Evolutionary conservation across 2,888 invertebrate species (phyloP), one percentile per base, ranked within the genome.

Genomic region (Rhingia campestris): DNA sequence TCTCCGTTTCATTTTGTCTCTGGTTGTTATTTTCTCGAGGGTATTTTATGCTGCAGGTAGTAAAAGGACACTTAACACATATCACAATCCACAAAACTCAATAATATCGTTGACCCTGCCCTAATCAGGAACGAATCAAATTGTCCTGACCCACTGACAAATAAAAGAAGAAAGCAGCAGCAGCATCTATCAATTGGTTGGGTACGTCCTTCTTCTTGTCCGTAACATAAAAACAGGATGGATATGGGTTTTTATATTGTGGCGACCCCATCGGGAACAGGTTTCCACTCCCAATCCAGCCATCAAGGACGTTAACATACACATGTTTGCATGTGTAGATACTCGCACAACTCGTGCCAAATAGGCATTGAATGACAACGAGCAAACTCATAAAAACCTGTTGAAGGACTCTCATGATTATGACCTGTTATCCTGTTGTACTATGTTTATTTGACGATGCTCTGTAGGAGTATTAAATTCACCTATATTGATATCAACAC

Each of bases 351-450:
- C n/a, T n/a, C 2, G 22, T 22, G 2, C 22, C 73, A 56, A 64
- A 73, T 64, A 54, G 39, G 9, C 64, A 35, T n/a, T 35, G 22
- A 37, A 14, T 30, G 4, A 30, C 14, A 49, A 49, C 47, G 67
- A 53, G 69, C 63, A 61, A 22, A 70, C 66, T 66, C 53, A 76
- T 70, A 77, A 81, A 72, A 77, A 82, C 81, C 81, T 82, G 81
- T 82, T 82, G 81, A 82, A 82, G 81, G 61, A 41, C 81, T 67
- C n/a, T 39, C 53, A 77, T 22, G 22, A 22, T 77, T 67, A 72
- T 72, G 56, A 53, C 59, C 49, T 72, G 77, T 72, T 76, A 67
- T 77, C 76, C 61, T 66, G 61, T 66, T 76, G 58, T 66, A 66
- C 70, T 53, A 9, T 56, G 72, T 66, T 51, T 63, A 54, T 49